Evolutionary conservation across 2,888 invertebrate genomes (phyloP).

Genomic region (Flexamia atlantica): DNA sequence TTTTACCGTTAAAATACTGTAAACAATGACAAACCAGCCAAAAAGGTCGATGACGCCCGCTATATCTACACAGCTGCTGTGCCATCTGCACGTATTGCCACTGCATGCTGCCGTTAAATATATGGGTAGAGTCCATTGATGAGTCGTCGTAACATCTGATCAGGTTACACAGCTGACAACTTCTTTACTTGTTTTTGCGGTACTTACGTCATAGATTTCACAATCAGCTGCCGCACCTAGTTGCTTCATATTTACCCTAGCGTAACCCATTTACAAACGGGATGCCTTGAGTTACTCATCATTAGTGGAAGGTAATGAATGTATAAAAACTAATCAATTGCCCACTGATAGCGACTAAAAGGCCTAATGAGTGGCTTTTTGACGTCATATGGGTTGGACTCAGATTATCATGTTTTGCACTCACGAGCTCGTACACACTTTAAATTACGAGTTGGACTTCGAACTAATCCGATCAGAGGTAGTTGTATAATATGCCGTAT

Average conservation of each 20-base stretch:
- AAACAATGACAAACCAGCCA: not conserved
- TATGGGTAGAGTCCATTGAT: not conserved
- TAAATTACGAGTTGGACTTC: no score
- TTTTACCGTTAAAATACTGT: no score
- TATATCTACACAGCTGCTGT: not conserved
- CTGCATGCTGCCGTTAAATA: not conserved
- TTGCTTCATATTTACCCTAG: not conserved
- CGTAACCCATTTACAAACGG: conserved; percentile 2
- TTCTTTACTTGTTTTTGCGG: not conserved
- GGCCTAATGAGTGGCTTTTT: no score
- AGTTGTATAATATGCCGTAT: no score
- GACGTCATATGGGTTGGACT: no score
- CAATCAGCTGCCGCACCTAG: not conserved
- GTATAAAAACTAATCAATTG: no score
- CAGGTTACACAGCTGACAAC: conserved; percentile 12
- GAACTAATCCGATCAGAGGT: no score
- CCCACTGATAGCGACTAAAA: no score
- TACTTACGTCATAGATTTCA: not conserved
- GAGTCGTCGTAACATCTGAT: conserved; percentile 5
- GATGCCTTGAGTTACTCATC: not conserved
- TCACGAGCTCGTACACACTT: no score
- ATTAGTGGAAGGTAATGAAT: no score
- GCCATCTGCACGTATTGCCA: not conserved
- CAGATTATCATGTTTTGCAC: no score
- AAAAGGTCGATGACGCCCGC: conserved; percentile 10